Evolutionary conservation across 92 coral and sea anemone species (phyloP).

Genomic region (Blastomussa wellsi): DNA sequence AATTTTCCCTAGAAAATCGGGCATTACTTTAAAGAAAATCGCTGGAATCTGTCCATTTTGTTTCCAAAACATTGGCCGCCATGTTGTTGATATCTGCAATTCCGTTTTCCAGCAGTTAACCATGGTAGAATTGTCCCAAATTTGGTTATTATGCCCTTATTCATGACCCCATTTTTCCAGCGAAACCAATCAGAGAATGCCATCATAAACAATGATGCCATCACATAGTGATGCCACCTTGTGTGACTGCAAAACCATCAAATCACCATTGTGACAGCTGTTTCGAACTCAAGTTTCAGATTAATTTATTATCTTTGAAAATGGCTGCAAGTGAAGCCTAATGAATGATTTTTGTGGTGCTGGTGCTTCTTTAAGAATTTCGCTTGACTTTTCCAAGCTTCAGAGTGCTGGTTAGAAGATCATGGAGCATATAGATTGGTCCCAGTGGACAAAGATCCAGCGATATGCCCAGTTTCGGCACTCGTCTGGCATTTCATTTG

Average conservation of each 20-base stretch:
- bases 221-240: background rate
- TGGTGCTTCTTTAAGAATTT: conserved; percentile 10
- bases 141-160: conserved; percentile 9
- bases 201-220: background rate
- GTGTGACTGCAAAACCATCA: background rate
- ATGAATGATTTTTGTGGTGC: conserved; percentile 1
- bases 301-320: background rate
- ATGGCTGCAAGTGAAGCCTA: conserved; percentile 6
- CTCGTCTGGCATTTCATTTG: no score
- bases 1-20: background rate
- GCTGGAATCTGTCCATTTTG: background rate
- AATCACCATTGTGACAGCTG: background rate
- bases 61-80: background rate
- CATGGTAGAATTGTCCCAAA: background rate
- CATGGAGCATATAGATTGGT: background rate
- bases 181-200: conserved; percentile 4
- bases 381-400: background rate
- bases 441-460: background rate
- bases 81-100: conserved; percentile 8
- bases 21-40: background rate
- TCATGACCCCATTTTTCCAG: background rate
- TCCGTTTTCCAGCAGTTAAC: background rate
- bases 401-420: background rate
- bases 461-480: no score
- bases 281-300: background rate